These are phyloP conservation scores for Loxodonta africana DNA, from an alignment of 2,113 vertebrate species.

Conservation along the genomic window DNA sequence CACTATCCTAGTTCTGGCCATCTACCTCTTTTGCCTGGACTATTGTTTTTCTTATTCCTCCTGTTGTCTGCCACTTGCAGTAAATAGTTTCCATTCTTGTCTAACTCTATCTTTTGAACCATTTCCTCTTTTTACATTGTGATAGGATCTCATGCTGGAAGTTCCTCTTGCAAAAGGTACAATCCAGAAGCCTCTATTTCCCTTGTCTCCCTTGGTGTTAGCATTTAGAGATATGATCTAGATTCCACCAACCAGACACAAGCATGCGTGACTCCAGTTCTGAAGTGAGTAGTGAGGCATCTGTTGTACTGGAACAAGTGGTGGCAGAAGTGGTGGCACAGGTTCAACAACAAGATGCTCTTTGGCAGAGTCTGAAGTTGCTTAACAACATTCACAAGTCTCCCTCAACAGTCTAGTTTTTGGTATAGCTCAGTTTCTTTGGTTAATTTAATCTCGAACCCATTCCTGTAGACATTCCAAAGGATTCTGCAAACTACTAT, in stretches of 20 bases:
- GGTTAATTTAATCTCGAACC: neutral
- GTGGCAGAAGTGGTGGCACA: neutral
- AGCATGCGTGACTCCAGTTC: neutral
- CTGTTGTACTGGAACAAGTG: too few species aligned
- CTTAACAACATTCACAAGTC: neutral
- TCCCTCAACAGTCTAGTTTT: neutral
- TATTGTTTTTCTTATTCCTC: neutral
- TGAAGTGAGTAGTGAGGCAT: neutral
- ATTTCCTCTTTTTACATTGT: neutral
- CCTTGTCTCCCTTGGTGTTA: neutral
- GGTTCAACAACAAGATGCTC: accelerated
- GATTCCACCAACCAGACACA: neutral
- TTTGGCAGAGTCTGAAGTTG: neutral
- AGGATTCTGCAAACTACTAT: neutral
- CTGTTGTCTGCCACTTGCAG: neutral
- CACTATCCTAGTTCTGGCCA: neutral
- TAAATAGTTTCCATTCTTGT: neutral
- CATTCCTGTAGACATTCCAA: neutral
- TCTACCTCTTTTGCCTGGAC: neutral
- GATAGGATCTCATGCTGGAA: neutral
- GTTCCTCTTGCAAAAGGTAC: neutral
- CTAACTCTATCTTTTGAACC: neutral
- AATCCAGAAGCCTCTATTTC: neutral
- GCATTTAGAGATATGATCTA: neutral
- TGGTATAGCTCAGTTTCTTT: neutral